phyloP scores from a whole-genome alignment of 2,113 vertebrate species.

The Spea bombifrons region DNA sequence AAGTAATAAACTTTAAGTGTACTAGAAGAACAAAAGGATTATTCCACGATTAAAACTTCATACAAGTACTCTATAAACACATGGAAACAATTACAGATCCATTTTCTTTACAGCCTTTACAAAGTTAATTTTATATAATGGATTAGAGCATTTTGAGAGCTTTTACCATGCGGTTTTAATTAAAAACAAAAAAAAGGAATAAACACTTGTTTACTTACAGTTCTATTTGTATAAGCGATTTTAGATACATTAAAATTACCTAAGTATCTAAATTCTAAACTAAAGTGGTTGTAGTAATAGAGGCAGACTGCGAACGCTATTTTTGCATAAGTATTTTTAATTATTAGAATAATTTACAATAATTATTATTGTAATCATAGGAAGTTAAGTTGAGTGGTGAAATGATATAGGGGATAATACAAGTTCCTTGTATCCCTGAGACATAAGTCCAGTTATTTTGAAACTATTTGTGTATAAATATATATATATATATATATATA shows the following conservation, averaged over 20 bases:
- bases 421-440: no score
- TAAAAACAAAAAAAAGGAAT: background rate
- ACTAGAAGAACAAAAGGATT: slow-evolving; percentile 37
- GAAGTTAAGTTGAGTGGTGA: no score
- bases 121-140: slow-evolving; percentile 35
- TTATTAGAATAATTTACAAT: no score
- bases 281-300: no score
- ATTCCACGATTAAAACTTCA: slow-evolving; percentile 29
- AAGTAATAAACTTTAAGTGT: slow-evolving; percentile 22
- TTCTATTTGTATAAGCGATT: no score
- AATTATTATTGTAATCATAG: no score
- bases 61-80: slow-evolving; percentile 31
- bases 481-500: slow-evolving; percentile 24
- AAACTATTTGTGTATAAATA: background rate
- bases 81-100: slow-evolving; percentile 22
- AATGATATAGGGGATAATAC: no score
- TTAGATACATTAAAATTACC: no score
- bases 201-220: no score
- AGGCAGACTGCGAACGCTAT: no score
- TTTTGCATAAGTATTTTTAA: no score
- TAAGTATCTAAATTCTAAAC: no score
- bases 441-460: background rate
- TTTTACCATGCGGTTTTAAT: slow-evolving; percentile 3
- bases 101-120: slow-evolving; percentile 27
- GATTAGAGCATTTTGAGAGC: background rate